Evolutionary conservation across 2,797 vertebrate genomes (phyloP).

Genomic region (Galago senegalensis): DNA sequence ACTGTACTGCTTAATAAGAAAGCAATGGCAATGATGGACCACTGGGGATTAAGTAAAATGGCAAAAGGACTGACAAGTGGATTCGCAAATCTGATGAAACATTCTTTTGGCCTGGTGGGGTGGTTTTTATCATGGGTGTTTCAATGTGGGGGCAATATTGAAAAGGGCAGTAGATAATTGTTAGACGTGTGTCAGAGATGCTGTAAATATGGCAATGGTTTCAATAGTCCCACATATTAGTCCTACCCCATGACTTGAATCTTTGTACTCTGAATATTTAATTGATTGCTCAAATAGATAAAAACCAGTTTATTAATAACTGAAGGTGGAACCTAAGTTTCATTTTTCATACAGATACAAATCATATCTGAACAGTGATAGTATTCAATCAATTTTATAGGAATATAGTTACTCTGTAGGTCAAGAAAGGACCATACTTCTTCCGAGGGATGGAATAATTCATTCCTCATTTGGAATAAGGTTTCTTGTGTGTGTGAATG

Average conservation of each 20-base stretch:
- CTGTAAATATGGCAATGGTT: not conserved
- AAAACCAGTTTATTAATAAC: not conserved
- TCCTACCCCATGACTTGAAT: not conserved
- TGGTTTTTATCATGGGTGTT: not conserved
- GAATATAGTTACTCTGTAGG: not conserved
- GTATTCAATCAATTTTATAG: not conserved
- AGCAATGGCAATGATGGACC: not conserved
- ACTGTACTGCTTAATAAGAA: slow-evolving; percentile 9
- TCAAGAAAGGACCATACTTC: not conserved
- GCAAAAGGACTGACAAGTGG: not conserved
- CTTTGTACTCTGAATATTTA: not conserved
- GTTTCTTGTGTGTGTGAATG: not conserved
- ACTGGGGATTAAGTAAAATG: slow-evolving; percentile 13
- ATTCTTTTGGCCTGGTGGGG: not conserved
- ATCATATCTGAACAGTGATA: slow-evolving; percentile 1
- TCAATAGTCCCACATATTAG: not conserved
- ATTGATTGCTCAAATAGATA: slow-evolving; percentile 13
- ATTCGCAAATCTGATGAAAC: slow-evolving; percentile 43
- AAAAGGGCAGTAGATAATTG: not conserved
- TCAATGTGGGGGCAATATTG: not conserved
- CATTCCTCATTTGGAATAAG: slow-evolving; percentile 6
- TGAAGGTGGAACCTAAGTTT: not conserved
- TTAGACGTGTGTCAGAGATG: not conserved
- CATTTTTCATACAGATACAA: slow-evolving; percentile 23
- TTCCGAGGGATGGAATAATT: not conserved